These are phyloP conservation scores for Notarius lentiginosus DNA, from an alignment of 2,113 vertebrate genomes.

Conservation along the genomic window DNA sequence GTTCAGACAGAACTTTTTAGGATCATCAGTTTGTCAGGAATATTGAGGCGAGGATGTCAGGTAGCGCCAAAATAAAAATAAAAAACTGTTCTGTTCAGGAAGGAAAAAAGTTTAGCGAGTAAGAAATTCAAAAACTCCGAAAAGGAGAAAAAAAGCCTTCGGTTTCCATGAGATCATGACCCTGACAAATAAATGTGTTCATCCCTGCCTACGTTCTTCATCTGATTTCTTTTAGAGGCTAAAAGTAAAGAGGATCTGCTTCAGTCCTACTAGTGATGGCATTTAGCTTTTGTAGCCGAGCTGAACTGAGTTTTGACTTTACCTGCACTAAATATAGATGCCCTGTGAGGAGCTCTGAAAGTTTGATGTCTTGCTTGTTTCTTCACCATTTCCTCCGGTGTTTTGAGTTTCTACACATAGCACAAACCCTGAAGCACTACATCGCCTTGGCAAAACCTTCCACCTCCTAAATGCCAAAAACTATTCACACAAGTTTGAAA, in stretches of 20 bases:
- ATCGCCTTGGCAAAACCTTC: slow-evolving; percentile 4
- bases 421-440: slow-evolving; percentile 7
- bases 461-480: slow-evolving; percentile 18
- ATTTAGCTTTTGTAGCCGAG: slow-evolving; percentile 67
- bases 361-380: slow-evolving; percentile 16
- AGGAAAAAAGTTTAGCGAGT: neutral
- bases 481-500: slow-evolving; percentile 9
- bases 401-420: slow-evolving; percentile 9
- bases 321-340: neutral
- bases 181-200: slow-evolving; percentile 75
- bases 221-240: slow-evolving; percentile 76
- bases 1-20: slow-evolving; percentile 3
- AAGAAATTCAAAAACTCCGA: neutral
- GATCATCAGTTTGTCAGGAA: neutral
- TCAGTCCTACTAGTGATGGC: slow-evolving; percentile 65
- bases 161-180: slow-evolving; percentile 60
- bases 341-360: slow-evolving; percentile 13
- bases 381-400: slow-evolving; percentile 1
- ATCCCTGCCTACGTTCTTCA: slow-evolving; percentile 71
- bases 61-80: neutral
- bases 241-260: slow-evolving; percentile 70
- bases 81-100: neutral
- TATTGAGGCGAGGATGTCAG: neutral
- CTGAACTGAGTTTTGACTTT: slow-evolving; percentile 41
- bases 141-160: too few species aligned